A percentile compares a stretch with the other conserved stretches of the same genome.
phyloP scores from a whole-genome alignment of 30 jellyfish, hydroid and myxozoan genomes.

The Cassiopea andromeda region DNA sequence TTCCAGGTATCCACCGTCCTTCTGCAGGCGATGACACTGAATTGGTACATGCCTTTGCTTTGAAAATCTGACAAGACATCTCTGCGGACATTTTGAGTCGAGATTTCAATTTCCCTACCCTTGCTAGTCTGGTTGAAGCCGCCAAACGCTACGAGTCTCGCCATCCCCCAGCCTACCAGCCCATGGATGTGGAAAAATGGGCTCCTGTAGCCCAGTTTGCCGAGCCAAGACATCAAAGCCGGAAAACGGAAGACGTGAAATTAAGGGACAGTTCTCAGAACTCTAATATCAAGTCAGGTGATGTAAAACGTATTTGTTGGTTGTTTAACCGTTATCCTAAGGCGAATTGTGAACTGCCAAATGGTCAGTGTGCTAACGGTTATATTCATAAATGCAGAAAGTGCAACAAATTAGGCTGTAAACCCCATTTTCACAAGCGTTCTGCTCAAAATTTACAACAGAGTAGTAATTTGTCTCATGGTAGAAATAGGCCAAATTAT shows the following conservation, averaged over 20 bases:
- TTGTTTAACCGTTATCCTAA: neutral
- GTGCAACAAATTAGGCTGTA: neutral
- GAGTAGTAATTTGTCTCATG: neutral
- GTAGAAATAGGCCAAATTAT: neutral
- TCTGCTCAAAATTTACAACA: neutral
- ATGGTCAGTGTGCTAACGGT: neutral
- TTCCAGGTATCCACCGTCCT: slow-evolving; percentile 18
- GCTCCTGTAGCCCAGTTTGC: no score
- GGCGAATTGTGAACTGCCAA: neutral
- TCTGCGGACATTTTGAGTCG: slow-evolving; percentile 14
- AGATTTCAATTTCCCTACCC: neutral
- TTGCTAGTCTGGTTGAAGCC: neutral
- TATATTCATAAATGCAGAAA: neutral
- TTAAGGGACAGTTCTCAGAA: no score
- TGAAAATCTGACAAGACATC: slow-evolving; percentile 17
- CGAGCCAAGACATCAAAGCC: no score
- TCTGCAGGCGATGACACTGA: neutral
- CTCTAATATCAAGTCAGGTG: no score
- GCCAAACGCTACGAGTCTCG: no score
- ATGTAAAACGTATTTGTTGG: no score
- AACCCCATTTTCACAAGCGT: neutral
- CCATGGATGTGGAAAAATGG: no score
- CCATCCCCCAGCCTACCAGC: no score
- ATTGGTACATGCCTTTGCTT: slow-evolving; percentile 19
- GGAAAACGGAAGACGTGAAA: no score